Evolutionary conservation across 1,140 invertebrate species (phyloP).

Genomic region (Lysiphlebus fabarum): DNA sequence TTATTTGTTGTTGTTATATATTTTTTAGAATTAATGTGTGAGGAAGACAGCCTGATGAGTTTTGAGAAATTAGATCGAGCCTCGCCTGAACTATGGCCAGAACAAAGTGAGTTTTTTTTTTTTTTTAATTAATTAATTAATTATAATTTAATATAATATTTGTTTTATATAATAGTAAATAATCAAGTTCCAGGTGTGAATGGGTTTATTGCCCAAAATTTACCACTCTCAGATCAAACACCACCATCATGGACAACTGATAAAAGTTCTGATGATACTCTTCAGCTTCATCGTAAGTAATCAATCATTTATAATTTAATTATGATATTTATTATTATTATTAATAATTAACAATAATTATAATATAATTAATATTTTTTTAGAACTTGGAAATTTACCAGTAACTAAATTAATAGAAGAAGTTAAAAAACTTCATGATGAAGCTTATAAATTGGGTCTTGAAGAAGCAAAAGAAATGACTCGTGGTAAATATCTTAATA

Average conservation of each 20-base stretch:
- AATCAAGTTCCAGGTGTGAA: slow-evolving; percentile 56
- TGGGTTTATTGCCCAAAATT: slow-evolving; percentile 54
- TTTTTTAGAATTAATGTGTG: slow-evolving; percentile 51
- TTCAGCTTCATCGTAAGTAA: slow-evolving; percentile 50
- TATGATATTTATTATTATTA: slow-evolving; percentile 18
- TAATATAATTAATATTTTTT: slow-evolving; percentile 24
- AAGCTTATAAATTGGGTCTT: slow-evolving; percentile 88
- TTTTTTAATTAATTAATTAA: slow-evolving; percentile 10
- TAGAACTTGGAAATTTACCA: slow-evolving; percentile 78
- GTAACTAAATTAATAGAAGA: slow-evolving; percentile 81
- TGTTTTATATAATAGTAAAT: slow-evolving; percentile 42
- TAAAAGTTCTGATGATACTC: slow-evolving; percentile 49
- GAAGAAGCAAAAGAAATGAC: slow-evolving; percentile 97
- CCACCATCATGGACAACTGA: slow-evolving; percentile 43
- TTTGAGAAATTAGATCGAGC: slow-evolving; percentile 85
- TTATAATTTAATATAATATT: slow-evolving; percentile 23
- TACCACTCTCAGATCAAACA: slow-evolving; percentile 40
- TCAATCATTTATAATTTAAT: slow-evolving; percentile 27
- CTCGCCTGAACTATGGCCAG: slow-evolving; percentile 91
- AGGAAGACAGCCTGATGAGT: slow-evolving; percentile 73
- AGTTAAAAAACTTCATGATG: slow-evolving; percentile 88
- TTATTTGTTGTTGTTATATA: slow-evolving; percentile 8
- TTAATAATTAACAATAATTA: background rate
- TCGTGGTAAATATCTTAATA: slow-evolving; percentile 88
- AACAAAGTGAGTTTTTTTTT: slow-evolving; percentile 72